Base-by-base conservation (phyloP, 2,797 vertebrate genomes). In the Erethizon dorsatum region DNA sequence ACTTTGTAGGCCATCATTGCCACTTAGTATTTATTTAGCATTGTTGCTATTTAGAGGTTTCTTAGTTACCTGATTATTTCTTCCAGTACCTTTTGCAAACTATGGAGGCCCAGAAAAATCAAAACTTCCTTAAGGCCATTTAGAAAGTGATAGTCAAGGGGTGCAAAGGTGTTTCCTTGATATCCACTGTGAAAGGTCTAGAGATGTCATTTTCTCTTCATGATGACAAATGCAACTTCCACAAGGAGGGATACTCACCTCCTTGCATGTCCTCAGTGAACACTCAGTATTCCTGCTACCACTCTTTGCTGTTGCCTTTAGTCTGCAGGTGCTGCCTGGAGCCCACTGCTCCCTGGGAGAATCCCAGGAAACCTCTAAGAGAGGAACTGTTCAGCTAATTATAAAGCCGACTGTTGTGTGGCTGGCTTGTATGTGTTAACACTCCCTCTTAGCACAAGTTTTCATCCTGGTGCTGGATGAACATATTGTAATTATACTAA, bases 401-500 rank as follows among this genome's bases (percentile, higher is more conserved):
- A 98, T 85, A 94, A 94, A 98, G 97, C 95, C 96, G 96, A 98
- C 97, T 98, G 97, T 98, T 98, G 97, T 98, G 97, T 98, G 97
- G 91, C 96, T 98, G 97, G 97, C 97, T 95, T 93, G 73, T 92
- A 61, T 91, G 69, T 94, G 45, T 93, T 97, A 98, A 98, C 22
- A 22, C 82, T 73, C 77, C 94, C 88, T 91, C 95, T 94, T 98
- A 45, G 14, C 41, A 75, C 91, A 95, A 95, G 83, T 98, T 98
- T 96, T 97, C 97, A 91, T 98, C 96, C 95, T 85, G 84, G 96
- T 97, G 97, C 96, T 98, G 96, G 97, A 96, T 85, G 97, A 98
- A 97, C 97, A 94, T 97, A 88, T 96, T 98, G 97, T 97, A 98
- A 98, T 98, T 98, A 98, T 98, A 98, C 97, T 98, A 98, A 98